These are phyloP conservation scores for Drosophila equinoxialis DNA, from an alignment of 1,140 invertebrate genomes.

Conservation along the genomic window DNA sequence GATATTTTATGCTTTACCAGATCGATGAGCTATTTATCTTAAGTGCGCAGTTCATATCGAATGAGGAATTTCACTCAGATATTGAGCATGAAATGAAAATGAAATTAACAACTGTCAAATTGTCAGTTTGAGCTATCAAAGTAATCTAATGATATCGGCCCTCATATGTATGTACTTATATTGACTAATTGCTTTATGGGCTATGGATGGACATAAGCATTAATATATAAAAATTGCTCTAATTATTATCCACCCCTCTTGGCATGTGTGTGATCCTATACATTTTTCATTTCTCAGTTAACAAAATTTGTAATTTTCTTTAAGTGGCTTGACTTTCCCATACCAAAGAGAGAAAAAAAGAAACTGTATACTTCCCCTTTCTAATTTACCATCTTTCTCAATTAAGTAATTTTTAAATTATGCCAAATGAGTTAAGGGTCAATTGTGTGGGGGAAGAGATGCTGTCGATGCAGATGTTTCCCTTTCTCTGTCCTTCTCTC, in stretches of 20 bases:
- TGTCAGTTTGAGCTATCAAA: neutral
- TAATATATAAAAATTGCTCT: neutral
- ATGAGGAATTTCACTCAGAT: neutral
- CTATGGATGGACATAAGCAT: neutral
- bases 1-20: too few species aligned
- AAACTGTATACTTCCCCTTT: constrained; percentile 26
- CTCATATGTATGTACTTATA: too few species aligned
- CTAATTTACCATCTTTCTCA: constrained; percentile 66
- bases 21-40: neutral
- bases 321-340: constrained; percentile 26
- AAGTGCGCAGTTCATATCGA: neutral
- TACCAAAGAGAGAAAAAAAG: neutral
- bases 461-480: neutral
- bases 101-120: constrained; percentile 1
- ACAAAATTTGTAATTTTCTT: neutral
- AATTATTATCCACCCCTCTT: neutral
- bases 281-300: too few species aligned
- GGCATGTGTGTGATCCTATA: neutral
- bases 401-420: constrained; percentile 77
- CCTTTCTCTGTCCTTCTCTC: neutral
- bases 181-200: neutral
- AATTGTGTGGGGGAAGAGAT: constrained; percentile 46
- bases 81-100: neutral
- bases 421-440: constrained; percentile 71
- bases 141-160: neutral